A percentile compares a stretch with the other conserved stretches of the same genome.
Evolutionary conservation across 2,888 invertebrate species (phyloP).

Genomic region (Fissipunctia ypsillon): DNA sequence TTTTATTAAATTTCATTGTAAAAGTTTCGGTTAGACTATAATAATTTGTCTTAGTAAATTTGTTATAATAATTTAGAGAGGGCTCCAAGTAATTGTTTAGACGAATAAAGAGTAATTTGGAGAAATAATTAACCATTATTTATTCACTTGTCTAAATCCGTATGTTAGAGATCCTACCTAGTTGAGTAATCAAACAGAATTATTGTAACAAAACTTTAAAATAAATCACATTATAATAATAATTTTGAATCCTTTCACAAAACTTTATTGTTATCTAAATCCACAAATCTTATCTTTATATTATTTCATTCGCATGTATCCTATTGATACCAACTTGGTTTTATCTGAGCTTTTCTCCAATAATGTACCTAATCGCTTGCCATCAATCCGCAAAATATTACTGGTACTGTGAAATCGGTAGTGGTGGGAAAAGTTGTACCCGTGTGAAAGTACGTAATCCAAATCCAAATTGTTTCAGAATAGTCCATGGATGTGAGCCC

Average conservation of each 20-base stretch:
- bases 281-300: background rate
- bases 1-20: conserved; percentile 23
- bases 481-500: conserved; percentile 55
- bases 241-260: background rate
- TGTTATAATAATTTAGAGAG: conserved; percentile 19
- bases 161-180: background rate
- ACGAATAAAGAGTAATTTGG: background rate
- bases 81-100: conserved; percentile 14
- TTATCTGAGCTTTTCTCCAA: background rate
- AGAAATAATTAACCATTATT: conserved; percentile 33
- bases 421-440: background rate
- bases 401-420: background rate
- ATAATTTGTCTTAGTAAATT: conserved; percentile 15
- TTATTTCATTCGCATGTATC: background rate
- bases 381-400: background rate
- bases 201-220: background rate
- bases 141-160: conserved; percentile 13
- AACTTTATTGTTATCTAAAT: background rate
- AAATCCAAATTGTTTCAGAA: conserved; percentile 58
- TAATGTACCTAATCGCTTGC: background rate
- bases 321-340: background rate
- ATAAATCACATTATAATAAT: background rate
- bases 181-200: background rate
- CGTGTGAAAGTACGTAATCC: conserved; percentile 8
- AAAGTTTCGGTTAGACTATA: background rate